A percentile compares a stretch with the other conserved stretches of the same genome.
Evolutionary conservation across 2,113 vertebrate species (phyloP).

Genomic region (Amazona guildingii): DNA sequence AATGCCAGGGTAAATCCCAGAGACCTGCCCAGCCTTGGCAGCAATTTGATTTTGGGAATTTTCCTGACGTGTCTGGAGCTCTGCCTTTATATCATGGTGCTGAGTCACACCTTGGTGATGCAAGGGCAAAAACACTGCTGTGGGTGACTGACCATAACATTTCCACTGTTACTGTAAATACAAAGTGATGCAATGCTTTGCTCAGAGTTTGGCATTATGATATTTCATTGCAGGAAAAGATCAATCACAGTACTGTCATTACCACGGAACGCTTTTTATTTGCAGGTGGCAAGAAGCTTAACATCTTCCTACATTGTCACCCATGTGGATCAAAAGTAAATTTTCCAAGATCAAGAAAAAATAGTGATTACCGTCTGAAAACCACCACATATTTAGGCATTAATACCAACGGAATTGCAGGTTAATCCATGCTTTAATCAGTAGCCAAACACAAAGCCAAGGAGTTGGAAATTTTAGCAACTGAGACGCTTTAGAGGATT

Average conservation of each 20-base stretch:
- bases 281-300: neutral
- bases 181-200: neutral
- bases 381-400: neutral
- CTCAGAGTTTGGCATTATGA: neutral
- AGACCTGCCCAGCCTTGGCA: neutral
- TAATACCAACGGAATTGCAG: neutral
- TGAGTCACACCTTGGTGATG: neutral
- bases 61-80: neutral
- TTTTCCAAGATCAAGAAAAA: neutral
- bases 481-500: neutral
- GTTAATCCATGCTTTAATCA: neutral
- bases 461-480: neutral
- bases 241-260: neutral
- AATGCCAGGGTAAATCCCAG: neutral
- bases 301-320: fast-evolving
- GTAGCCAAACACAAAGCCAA: neutral
- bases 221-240: neutral
- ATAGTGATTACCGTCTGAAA: neutral
- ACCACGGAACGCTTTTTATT: neutral
- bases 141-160: neutral
- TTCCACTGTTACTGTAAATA: neutral
- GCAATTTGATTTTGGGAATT: neutral
- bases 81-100: neutral
- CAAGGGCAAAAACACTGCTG: neutral
- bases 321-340: neutral